Evolutionary conservation across 2,113 vertebrate genomes (phyloP).

Genomic region (Balaenoptera acutorostrata): DNA sequence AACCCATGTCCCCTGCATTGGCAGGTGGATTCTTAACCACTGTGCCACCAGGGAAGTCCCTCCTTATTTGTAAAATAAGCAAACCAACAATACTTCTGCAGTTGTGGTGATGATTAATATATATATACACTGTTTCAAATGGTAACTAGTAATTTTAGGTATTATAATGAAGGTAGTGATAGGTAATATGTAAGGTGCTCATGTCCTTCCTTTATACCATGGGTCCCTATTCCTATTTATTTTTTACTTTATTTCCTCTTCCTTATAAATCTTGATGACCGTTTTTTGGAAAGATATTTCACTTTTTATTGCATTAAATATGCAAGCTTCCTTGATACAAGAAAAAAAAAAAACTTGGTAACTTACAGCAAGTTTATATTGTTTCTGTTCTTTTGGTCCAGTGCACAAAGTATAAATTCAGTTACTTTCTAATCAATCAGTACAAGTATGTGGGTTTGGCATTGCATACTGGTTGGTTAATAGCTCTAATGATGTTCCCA

Average conservation of each 20-base stretch:
- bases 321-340: neutral
- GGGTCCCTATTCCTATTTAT: neutral
- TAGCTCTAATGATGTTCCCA: slow-evolving; percentile 66
- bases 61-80: neutral
- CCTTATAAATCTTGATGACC: neutral
- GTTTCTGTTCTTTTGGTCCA: neutral
- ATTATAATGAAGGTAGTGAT: neutral
- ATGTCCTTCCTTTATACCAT: neutral
- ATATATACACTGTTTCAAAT: neutral
- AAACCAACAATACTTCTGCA: neutral
- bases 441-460: neutral
- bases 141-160: neutral
- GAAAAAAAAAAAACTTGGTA: neutral
- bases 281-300: neutral
- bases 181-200: neutral
- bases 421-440: slow-evolving; percentile 41
- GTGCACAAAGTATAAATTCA: neutral
- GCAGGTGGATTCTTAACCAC: too few species aligned
- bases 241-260: slow-evolving; percentile 3
- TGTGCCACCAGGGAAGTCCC: too few species aligned
- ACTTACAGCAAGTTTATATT: neutral
- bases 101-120: neutral
- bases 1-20: too few species aligned
- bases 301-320: slow-evolving; percentile 35
- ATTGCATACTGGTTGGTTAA: slow-evolving; percentile 56